Evolutionary conservation across 2,113 vertebrate species (phyloP), one percentile per base, ranked within the genome.

Genomic region (Xiphophorus couchianus): DNA sequence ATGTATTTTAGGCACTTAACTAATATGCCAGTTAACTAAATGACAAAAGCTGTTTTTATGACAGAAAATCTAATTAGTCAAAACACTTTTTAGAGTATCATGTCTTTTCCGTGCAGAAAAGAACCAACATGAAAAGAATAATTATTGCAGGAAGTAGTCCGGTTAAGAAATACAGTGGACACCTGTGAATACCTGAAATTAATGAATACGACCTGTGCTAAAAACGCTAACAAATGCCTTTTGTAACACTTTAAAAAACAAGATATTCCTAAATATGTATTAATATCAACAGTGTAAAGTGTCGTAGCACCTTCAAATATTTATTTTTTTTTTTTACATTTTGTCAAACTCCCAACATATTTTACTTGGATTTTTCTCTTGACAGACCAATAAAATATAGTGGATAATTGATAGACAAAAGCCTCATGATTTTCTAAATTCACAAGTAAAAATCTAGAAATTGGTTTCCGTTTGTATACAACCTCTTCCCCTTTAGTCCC

Each of bases 1-100:
- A 11, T 25, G 13, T 25, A 27, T 39, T n/a, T 10, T n/a, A 27
- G 33, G 64, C 64, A 65, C 33, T 37, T 37, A 28, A 39, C 33
- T 66, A 66, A 66, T 66, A 35, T 39, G 33, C 19, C 22, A 14
- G 30, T 64, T 37, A 5, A 39, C 22, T 37, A 39, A 35, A 15
- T 66, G 22, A 25, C 64, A n/a, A 66, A 66, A 66, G 25, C n/a
- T n/a, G 62, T 27, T 66, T 66, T 19, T 27, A 66, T 27, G 64
- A 1, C 6, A 39, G n/a, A n/a, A 37, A 25, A 37, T 37, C n/a
- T 5, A 35, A 66, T 13, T 10, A 39, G 33, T 27, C 30, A 12
- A 37, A n/a, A 14, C 25, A 25, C 22, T 58, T 31, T 19, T 39
- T 11, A 39, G 33, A 15, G 5, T 27, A 39, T 27, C 12, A 1